phyloP scores from a whole-genome alignment of 2,888 invertebrate species.

The Ischnura elegans region DNA sequence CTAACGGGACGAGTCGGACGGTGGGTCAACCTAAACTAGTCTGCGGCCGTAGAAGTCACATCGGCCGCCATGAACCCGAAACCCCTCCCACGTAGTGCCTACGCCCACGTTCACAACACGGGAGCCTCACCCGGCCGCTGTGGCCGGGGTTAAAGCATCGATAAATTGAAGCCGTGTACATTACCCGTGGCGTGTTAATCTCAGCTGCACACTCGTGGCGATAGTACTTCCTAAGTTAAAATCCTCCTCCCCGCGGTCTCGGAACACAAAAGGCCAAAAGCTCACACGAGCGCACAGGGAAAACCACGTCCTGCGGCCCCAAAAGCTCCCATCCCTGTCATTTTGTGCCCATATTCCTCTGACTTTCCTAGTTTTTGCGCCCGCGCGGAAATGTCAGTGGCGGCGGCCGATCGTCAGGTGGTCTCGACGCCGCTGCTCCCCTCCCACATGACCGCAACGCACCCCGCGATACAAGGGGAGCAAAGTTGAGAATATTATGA shows the following conservation, averaged over 20 bases:
- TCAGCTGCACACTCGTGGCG: slow-evolving; percentile 34
- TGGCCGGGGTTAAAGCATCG: slow-evolving; percentile 37
- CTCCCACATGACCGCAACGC: too few relatives aligned
- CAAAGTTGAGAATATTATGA: background rate
- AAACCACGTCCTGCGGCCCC: background rate
- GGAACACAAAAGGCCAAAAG: slow-evolving; percentile 10
- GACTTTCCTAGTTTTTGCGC: background rate
- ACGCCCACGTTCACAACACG: background rate
- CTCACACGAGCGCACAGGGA: background rate
- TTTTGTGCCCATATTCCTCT: background rate
- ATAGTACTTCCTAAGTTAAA: background rate
- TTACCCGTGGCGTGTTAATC: slow-evolving; percentile 35
- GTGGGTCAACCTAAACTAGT: slow-evolving; percentile 16
- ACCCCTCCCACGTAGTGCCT: background rate
- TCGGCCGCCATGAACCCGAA: background rate
- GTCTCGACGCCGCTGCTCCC: background rate
- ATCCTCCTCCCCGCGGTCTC: background rate
- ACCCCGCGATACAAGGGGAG: background rate
- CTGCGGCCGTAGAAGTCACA: background rate
- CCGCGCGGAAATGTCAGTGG: background rate
- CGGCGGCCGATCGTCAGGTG: background rate
- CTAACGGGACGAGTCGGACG: background rate
- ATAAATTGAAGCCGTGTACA: slow-evolving; percentile 35
- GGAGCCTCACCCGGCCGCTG: background rate
- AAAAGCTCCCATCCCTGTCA: background rate